A percentile compares a stretch with the other conserved stretches of the same genome.
phyloP scores from a whole-genome alignment of 1,140 invertebrate species.

The Diprion similis region DNA sequence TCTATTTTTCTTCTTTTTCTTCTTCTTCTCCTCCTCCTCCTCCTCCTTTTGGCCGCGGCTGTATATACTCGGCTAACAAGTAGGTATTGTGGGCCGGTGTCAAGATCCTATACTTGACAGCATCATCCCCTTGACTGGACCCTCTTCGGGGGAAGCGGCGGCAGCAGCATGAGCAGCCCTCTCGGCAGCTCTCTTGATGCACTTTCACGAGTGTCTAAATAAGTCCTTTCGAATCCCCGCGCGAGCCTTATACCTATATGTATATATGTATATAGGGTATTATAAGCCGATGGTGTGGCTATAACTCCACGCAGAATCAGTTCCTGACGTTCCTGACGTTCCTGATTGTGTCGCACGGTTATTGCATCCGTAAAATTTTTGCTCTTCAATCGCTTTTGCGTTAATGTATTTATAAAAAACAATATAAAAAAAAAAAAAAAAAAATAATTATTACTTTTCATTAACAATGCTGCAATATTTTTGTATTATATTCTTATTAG shows the following conservation, averaged over 20 bases:
- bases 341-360: no score
- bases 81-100: constrained; percentile 52
- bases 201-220: constrained; percentile 14
- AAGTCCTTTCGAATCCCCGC: constrained; percentile 8
- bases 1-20: constrained; percentile 11
- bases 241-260: constrained; percentile 16
- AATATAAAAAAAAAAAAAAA: no score
- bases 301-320: no score
- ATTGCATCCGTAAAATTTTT: no score
- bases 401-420: no score
- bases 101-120: constrained; percentile 54
- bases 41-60: constrained; percentile 21
- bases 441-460: no score
- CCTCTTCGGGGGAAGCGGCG: constrained; percentile 34
- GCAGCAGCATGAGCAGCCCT: background rate
- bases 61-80: constrained; percentile 43
- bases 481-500: no score
- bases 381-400: no score
- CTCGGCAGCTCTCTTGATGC: constrained; percentile 32
- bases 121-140: constrained; percentile 36
- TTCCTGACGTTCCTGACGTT: no score
- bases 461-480: no score
- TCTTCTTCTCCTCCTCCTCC: background rate
- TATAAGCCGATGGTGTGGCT: no score
- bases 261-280: constrained; percentile 16